phyloP scores from a whole-genome alignment of 2,797 vertebrate genomes.

The Pangasius djambal region DNA sequence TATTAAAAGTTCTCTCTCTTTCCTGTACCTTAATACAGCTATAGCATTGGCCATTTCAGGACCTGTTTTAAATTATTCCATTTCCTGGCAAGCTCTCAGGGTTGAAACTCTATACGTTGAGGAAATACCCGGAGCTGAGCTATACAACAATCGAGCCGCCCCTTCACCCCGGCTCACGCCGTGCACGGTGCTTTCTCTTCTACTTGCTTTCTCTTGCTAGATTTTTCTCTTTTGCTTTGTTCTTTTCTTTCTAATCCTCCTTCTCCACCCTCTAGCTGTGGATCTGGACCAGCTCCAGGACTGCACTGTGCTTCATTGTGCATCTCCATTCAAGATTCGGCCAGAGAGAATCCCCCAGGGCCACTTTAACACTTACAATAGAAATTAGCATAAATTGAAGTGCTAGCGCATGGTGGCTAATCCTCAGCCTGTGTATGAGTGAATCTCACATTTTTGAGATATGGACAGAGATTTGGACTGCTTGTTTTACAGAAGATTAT shows the following conservation, averaged over 20 bases:
- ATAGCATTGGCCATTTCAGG: not conserved
- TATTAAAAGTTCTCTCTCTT: not conserved
- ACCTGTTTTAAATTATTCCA: constrained; percentile 75
- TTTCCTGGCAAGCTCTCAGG: constrained; percentile 67
- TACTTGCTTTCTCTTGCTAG: constrained; percentile 26
- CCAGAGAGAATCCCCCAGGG: constrained; percentile 41
- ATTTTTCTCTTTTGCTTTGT: constrained; percentile 23
- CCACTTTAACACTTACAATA: constrained; percentile 47
- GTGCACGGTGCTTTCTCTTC: constrained; percentile 27
- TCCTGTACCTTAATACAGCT: not conserved
- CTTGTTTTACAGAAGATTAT: too few relatives aligned
- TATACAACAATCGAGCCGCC: constrained; percentile 60
- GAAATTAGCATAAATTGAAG: constrained; percentile 54
- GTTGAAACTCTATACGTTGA: constrained; percentile 66
- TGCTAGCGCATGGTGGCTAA: constrained; percentile 30
- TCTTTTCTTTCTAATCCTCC: not conserved
- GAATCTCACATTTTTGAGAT: not conserved
- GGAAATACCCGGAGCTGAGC: constrained; percentile 61
- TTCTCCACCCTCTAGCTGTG: not conserved
- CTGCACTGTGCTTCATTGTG: constrained; percentile 50
- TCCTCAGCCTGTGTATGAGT: constrained; percentile 24
- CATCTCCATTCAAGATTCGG: not conserved
- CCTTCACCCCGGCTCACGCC: constrained; percentile 43
- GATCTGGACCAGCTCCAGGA: constrained; percentile 58
- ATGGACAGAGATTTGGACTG: not conserved